phyloP scores from a whole-genome alignment of 2,888 invertebrate species.

The Heliconius aoede region DNA sequence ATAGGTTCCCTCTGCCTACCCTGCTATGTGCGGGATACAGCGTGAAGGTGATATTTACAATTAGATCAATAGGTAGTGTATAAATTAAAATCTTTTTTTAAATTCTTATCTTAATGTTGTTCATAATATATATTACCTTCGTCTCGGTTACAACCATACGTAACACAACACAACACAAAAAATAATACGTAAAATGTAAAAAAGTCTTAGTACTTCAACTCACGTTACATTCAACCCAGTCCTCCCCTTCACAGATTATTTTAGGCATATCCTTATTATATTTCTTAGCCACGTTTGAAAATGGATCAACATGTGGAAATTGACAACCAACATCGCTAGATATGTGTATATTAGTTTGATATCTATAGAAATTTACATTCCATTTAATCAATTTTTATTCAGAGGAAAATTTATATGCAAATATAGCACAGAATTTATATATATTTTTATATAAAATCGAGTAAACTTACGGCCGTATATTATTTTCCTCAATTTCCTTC shows the following conservation, averaged over 20 bases:
- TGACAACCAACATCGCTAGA: slow-evolving; percentile 45
- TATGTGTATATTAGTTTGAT: neutral
- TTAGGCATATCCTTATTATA: slow-evolving; percentile 46
- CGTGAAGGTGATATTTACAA: too few relatives aligned
- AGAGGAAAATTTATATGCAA: too few relatives aligned
- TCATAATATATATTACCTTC: too few relatives aligned
- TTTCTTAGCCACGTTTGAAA: slow-evolving; percentile 47
- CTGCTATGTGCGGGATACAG: too few relatives aligned
- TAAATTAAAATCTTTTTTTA: too few relatives aligned
- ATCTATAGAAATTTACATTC: slow-evolving; percentile 3
- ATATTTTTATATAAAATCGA: neutral
- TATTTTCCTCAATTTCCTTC: slow-evolving; percentile 22
- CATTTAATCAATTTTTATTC: too few relatives aligned
- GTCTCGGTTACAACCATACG: too few relatives aligned
- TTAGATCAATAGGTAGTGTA: too few relatives aligned
- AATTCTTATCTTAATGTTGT: too few relatives aligned
- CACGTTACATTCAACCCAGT: slow-evolving; percentile 54
- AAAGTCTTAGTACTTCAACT: slow-evolving; percentile 13
- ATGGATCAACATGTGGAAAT: slow-evolving; percentile 50
- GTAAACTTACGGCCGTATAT: slow-evolving; percentile 28
- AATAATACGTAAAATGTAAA: neutral
- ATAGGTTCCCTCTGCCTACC: too few relatives aligned
- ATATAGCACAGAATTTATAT: too few relatives aligned
- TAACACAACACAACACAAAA: too few relatives aligned
- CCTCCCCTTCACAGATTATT: slow-evolving; percentile 48